Evolutionary conservation across 37 sponge, comb jelly and placozoan species (phyloP), one percentile per base, ranked within the genome.

Genomic region (Diacarnus erythraeanus): DNA sequence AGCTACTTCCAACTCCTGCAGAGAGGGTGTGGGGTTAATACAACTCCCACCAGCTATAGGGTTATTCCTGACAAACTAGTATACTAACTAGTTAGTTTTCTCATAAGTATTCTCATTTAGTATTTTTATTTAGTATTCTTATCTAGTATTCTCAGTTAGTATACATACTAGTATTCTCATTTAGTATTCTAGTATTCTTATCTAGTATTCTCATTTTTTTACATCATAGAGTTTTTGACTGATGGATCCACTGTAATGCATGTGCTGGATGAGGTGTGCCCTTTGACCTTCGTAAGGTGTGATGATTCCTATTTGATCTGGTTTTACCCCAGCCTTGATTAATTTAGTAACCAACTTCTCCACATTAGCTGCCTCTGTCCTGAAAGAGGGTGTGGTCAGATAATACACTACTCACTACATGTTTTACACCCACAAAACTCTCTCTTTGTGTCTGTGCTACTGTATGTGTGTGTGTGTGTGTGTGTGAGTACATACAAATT

Each of bases 231-330:
- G 85, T 42, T 84, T 87, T 65, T 84, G 84, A 33, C 79, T 76
- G 95, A 97, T 84, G 56, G 88, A 79, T 29, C 95, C 98, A 38
- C 90, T 88, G 66, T 74, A 83, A 72, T 86, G 85, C 95, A 95
- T 95, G 88, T 91, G 86, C 89, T 94, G 94, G 54, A 97, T 91
- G n/a, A 97, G 91, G 63, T 95, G 87, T 6, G 95, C 91, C 75
- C 98, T 83, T 83, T 97, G 98, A 41, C 98, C 93, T 83, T 94
- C 95, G 69, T 97, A 97, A 20, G 98, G 98, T 1, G 98, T 97
- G 78, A 97, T 97, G 67, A 97, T 90, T 12, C 98, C 98, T 51
- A 97, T 95, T 80, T 94, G 88, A 27, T 87, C 86, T 2, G 98
- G 98, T 57, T 84, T 87, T 15, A 97, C 77, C 2, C 97, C 97